These are phyloP conservation scores for Brachyptera risi DNA, from an alignment of 2,888 invertebrate species.

Conservation along the genomic window DNA sequence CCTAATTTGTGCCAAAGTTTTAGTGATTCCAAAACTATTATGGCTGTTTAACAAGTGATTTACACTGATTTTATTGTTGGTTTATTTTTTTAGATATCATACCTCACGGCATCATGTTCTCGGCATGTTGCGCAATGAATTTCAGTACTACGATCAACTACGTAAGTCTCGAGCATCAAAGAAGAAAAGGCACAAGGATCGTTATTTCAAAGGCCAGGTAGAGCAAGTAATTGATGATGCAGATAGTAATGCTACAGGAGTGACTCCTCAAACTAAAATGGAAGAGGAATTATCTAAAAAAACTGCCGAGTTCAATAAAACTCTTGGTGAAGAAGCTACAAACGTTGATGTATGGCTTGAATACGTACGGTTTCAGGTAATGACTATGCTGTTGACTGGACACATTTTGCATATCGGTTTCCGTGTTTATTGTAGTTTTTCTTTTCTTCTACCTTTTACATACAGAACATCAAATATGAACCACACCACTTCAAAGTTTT, in stretches of 20 bases:
- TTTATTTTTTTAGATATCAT: no score
- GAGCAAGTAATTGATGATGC: neutral
- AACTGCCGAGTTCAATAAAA: conserved; percentile 53
- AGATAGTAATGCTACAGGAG: neutral
- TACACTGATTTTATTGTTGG: no score
- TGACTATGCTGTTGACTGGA: no score
- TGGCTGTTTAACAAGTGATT: no score
- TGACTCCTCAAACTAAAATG: conserved; percentile 1
- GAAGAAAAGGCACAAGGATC: conserved; percentile 1
- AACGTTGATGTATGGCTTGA: conserved; percentile 57
- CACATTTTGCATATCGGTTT: no score
- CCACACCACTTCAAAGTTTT: no score
- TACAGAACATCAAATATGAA: no score
- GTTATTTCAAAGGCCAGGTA: conserved; percentile 5
- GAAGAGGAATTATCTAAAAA: conserved; percentile 50
- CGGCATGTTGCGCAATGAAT: conserved; percentile 27
- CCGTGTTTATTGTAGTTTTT: no score
- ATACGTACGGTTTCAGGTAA: conserved; percentile 55
- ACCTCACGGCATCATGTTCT: conserved; percentile 32
- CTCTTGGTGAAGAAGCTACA: conserved; percentile 49
- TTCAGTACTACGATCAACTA: conserved; percentile 9
- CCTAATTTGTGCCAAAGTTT: no score
- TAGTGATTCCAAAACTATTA: no score
- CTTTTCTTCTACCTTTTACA: no score
- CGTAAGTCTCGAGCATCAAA: conserved; percentile 17